Base-by-base conservation (phyloP, 2,113 vertebrate genomes). In the Pelusios castaneus region DNA sequence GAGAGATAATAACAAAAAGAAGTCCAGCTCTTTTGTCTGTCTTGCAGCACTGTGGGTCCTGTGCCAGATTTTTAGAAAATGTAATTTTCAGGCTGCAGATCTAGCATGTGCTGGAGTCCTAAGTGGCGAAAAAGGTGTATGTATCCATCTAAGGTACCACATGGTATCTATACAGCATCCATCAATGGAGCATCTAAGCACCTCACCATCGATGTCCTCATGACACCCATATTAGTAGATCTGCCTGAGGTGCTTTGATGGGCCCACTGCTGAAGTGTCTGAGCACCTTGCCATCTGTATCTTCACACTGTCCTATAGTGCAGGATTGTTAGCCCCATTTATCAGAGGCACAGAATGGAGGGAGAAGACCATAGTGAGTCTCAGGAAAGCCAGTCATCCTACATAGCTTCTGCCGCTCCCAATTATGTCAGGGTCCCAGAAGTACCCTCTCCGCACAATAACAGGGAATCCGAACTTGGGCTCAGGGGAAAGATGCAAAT, bases 11-110 rank as follows among this genome's bases (percentile, higher is more conserved):
- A 89, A 60, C 89, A 90, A 88, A 95, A 95, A 94, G 51, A 91
- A 81, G 63, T 70, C 38, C 13, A 45, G 38, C 31, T 94, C 90
- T 94, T 96, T 92, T 82, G 89, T 93, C 92, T 91, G 58, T 31
- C 80, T 51, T 92, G 87, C 60, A 93, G 79, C 3, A 19, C 58
- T 14, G 24, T 54, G 84, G n/a, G 17, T 88, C 81, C 73, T 5
- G 21, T 31, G 85, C 76, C 81, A 96, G 87, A 67, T 17, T 34
- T 89, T 87, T 78, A 19, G 49, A 92, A 87, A 92, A 31, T 22
- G 41, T 47, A 1, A 0, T 82, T 75, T 86, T 91, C 31, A 87
- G 80, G 60, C 27, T 58, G 22, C 47, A 54, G 2, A 11, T 52
- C 63, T 31, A 75, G 41, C 16, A 58, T 2, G 1, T 4, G 56